Conservation (phyloP, 2,113 vertebrate genomes). For the Accipiter virgatus region DNA sequence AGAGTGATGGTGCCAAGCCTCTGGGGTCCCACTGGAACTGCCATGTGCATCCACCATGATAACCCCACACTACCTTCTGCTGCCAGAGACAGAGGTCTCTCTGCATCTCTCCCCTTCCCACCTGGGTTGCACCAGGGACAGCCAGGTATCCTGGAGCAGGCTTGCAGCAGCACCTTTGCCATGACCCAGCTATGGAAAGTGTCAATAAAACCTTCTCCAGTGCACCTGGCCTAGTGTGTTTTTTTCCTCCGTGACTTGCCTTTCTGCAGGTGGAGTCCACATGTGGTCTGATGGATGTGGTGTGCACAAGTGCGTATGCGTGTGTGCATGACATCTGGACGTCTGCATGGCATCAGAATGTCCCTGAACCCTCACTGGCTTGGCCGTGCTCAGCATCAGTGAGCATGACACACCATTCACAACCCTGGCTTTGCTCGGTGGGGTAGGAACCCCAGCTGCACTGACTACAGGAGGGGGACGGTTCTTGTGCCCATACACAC, state of each 20-base stretch:
- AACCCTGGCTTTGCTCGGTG: fast-evolving
- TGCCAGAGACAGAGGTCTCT: neutral
- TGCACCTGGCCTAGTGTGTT: neutral
- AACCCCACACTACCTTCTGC: neutral
- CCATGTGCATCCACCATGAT: fast-evolving
- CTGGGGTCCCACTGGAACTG: neutral
- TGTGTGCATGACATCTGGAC: neutral
- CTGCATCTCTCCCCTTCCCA: neutral
- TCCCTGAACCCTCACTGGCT: neutral
- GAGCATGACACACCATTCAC: no score
- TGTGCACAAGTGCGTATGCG: fast-evolving
- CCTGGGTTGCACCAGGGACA: neutral
- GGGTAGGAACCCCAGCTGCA: neutral
- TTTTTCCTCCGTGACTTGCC: neutral
- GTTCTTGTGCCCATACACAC: neutral
- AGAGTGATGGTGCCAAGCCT: neutral
- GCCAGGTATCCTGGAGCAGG: neutral
- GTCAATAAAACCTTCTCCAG: conserved; percentile 10
- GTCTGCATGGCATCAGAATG: fast-evolving
- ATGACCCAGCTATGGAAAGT: neutral
- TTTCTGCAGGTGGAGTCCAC: neutral
- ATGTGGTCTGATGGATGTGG: fast-evolving
- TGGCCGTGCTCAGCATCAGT: fast-evolving
- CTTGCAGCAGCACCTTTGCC: neutral
- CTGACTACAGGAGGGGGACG: neutral